A percentile compares a stretch with the other conserved stretches of the same genome.
Evolutionary conservation across 2,113 vertebrate genomes (phyloP).

Genomic region (Galemys pyrenaicus): DNA sequence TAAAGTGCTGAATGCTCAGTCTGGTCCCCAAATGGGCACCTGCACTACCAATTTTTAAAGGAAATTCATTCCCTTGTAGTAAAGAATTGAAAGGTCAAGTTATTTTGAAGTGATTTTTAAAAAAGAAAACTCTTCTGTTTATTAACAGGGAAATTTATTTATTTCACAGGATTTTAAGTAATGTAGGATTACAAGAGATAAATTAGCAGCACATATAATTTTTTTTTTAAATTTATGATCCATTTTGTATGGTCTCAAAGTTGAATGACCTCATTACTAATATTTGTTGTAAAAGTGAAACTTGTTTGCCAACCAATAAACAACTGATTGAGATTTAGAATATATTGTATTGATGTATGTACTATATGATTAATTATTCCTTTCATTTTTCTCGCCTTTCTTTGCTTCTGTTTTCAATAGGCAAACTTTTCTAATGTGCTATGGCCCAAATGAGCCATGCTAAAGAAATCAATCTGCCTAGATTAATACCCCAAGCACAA

Average conservation of each 20-base stretch:
- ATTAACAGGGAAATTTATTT: slow-evolving; percentile 89
- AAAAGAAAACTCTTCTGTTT: slow-evolving; percentile 82
- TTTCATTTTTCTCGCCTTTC: slow-evolving; percentile 75
- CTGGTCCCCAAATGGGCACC: slow-evolving; percentile 83
- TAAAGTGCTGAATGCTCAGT: slow-evolving; percentile 73
- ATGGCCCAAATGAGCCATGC: slow-evolving; percentile 62
- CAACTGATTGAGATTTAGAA: slow-evolving; percentile 93
- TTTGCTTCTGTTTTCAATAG: slow-evolving; percentile 67
- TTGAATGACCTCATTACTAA: slow-evolving; percentile 96
- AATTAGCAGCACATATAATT: slow-evolving; percentile 89
- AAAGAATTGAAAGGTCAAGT: slow-evolving; percentile 77
- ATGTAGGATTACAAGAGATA: slow-evolving; percentile 88
- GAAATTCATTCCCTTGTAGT: slow-evolving; percentile 79
- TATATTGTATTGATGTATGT: slow-evolving; percentile 85
- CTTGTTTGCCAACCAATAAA: slow-evolving; percentile 99
- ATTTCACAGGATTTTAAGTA: slow-evolving; percentile 89
- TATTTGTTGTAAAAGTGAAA: slow-evolving; percentile 99
- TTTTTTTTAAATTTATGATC: slow-evolving; percentile 95
- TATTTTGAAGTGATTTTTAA: slow-evolving; percentile 87
- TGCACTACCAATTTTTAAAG: slow-evolving; percentile 85
- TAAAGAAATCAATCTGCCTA: slow-evolving; percentile 73
- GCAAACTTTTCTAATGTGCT: slow-evolving; percentile 69
- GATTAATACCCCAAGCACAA: slow-evolving; percentile 81
- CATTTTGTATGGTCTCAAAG: slow-evolving; percentile 93
- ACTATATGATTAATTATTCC: slow-evolving; percentile 82